Conservation (phyloP, 2,113 vertebrate species). For the Platysternon megacephalum region DNA sequence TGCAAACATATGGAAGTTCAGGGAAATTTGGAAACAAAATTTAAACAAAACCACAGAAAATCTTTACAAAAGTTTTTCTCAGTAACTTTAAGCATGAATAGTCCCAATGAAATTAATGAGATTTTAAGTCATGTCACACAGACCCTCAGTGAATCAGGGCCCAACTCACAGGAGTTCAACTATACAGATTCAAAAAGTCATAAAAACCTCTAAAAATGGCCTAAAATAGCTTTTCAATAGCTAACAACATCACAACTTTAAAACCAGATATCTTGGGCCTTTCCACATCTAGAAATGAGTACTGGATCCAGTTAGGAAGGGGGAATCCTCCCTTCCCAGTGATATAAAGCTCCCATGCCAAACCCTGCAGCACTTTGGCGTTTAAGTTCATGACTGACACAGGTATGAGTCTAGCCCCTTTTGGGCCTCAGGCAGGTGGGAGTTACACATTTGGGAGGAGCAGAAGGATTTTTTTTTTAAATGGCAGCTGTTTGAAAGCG, state of each 20-base stretch:
- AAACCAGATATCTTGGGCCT: neutral
- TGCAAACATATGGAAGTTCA: neutral
- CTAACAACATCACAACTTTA: rapidly evolving
- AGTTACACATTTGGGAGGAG: neutral
- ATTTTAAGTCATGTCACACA: neutral
- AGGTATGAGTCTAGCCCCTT: rapidly evolving
- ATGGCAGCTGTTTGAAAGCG: neutral
- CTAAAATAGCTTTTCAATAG: neutral
- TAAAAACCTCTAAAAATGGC: neutral
- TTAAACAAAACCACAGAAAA: neutral
- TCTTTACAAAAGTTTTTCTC: neutral
- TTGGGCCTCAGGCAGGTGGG: neutral
- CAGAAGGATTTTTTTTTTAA: neutral
- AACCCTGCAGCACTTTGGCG: rapidly evolving
- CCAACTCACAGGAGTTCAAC: neutral
- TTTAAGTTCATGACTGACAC: rapidly evolving
- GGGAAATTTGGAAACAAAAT: neutral
- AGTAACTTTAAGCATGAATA: neutral
- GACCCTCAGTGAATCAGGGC: neutral
- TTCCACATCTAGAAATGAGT: neutral
- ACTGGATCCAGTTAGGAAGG: neutral
- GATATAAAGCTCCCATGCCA: neutral
- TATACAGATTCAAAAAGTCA: neutral
- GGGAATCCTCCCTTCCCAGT: neutral
- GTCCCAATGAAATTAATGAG: neutral